These are phyloP conservation scores for Percopsis transmontana DNA, from an alignment of 2,113 vertebrate genomes.

Conservation along the genomic window DNA sequence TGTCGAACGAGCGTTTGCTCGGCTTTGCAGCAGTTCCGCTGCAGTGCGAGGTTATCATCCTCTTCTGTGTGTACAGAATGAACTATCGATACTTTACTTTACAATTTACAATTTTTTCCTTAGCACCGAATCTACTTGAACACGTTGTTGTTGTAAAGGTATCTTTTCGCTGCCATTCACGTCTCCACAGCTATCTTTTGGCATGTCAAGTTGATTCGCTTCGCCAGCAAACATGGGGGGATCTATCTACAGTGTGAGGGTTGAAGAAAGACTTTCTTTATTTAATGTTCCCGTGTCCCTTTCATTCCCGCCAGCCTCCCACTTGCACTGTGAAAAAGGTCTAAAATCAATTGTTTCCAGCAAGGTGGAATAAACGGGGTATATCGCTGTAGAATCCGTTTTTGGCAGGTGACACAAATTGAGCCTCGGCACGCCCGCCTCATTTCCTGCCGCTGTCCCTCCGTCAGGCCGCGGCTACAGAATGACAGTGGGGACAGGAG, in stretches of 20 bases:
- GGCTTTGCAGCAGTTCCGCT: neutral
- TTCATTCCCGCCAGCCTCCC: conserved; percentile 29
- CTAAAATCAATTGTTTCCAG: conserved; percentile 59
- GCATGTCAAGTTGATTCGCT: conserved; percentile 31
- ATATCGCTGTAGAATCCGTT: conserved; percentile 50
- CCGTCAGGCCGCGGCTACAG: conserved; percentile 33
- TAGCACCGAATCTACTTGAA: neutral
- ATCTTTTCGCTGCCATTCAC: conserved; percentile 12
- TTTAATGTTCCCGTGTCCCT: conserved; percentile 33
- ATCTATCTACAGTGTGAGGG: conserved; percentile 16
- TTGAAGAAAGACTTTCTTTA: conserved; percentile 21
- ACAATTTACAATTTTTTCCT: neutral
- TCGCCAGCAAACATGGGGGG: conserved; percentile 8
- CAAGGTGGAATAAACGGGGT: conserved; percentile 51
- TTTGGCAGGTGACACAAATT: conserved; percentile 56
- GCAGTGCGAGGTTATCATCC: neutral
- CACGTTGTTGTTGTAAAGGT: conserved; percentile 4
- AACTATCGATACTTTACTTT: neutral
- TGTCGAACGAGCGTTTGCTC: neutral
- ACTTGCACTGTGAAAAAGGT: conserved; percentile 46
- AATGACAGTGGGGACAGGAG: conserved; percentile 54
- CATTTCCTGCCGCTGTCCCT: conserved; percentile 30
- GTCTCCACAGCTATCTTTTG: conserved; percentile 14
- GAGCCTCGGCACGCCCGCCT: conserved; percentile 42
- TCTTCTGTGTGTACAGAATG: neutral